Conservation (phyloP, 2,113 vertebrate species). For the Aphelocoma coerulescens region DNA sequence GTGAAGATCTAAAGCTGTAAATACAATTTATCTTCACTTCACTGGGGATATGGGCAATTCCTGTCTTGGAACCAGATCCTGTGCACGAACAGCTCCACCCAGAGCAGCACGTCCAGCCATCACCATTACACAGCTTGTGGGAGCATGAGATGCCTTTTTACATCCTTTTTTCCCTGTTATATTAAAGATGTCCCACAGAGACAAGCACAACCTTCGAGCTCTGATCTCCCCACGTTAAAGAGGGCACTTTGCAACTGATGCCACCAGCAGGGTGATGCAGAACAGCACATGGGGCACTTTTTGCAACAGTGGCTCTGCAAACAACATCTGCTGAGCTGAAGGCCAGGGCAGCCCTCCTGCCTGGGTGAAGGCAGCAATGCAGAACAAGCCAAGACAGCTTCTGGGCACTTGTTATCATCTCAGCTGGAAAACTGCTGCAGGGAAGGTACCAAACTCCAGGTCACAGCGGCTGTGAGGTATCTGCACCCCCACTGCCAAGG, state of each 20-base stretch:
- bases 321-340: neutral
- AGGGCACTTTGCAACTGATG: neutral
- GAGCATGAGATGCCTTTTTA: neutral
- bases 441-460: neutral
- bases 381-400: neutral
- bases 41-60: neutral
- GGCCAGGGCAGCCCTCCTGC: neutral
- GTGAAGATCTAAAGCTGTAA: neutral
- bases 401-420: neutral
- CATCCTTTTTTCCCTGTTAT: fast-evolving
- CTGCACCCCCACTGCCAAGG: neutral
- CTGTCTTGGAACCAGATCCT: neutral
- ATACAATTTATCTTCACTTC: neutral
- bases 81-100: neutral
- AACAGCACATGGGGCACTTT: neutral
- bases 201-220: neutral
- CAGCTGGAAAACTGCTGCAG: neutral
- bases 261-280: neutral
- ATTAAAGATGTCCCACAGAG: neutral
- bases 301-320: neutral
- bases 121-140: neutral
- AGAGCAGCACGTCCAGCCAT: neutral
- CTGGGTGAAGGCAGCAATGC: neutral
- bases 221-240: neutral
- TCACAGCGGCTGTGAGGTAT: fast-evolving